Percentiles rank a stretch among this genome's conserved stretches.
Conservation (phyloP, 2,113 vertebrate genomes). For the Psammodynastes pulverulentus region DNA sequence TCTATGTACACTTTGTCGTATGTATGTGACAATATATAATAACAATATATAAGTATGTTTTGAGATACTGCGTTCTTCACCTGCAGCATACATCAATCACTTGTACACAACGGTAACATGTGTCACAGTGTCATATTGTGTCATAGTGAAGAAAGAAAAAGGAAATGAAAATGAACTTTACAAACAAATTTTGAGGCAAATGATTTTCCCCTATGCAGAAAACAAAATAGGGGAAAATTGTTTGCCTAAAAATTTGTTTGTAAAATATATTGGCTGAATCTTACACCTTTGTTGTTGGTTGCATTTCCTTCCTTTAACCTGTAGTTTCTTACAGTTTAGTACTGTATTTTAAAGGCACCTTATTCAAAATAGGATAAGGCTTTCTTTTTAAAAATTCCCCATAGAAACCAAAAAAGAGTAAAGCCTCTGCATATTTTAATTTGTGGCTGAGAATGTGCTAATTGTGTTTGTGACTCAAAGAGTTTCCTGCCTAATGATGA, state of each 20-base stretch:
- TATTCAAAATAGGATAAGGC: neutral
- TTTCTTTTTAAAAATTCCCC: neutral
- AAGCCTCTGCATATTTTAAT: rapidly evolving
- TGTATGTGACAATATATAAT: neutral
- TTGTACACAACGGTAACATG: neutral
- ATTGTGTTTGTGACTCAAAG: neutral
- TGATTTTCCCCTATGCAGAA: neutral
- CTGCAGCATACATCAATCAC: neutral
- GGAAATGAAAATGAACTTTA: neutral
- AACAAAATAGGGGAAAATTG: neutral
- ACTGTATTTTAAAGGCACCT: neutral
- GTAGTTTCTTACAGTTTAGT: neutral
- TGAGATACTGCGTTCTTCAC: neutral
- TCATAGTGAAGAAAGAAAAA: neutral
- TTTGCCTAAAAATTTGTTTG: neutral
- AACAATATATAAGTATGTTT: neutral
- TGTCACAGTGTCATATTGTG: neutral
- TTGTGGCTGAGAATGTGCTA: neutral
- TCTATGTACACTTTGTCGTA: neutral
- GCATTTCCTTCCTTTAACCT: neutral
- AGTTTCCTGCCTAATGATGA: constrained; percentile 8
- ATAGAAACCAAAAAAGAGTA: neutral
- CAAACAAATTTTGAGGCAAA: neutral
- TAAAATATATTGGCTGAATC: neutral
- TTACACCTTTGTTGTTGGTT: neutral